phyloP scores from a whole-genome alignment of 2,797 vertebrate genomes.

The Poecilia picta region DNA sequence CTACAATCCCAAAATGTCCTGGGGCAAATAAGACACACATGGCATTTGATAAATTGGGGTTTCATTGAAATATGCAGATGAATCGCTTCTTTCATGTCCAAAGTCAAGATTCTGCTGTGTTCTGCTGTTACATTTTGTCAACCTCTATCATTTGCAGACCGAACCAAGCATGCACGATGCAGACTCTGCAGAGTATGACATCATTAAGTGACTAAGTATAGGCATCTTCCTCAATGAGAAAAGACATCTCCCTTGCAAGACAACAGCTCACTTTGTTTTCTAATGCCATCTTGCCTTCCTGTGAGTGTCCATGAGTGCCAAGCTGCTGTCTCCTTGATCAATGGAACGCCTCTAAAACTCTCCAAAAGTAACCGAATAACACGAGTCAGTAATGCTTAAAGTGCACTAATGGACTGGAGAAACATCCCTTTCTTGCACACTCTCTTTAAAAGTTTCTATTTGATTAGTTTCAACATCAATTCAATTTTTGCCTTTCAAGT shows the following conservation, averaged over 20 bases:
- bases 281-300: conserved; percentile 40
- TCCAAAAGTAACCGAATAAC: conserved; percentile 69
- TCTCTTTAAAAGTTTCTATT: conserved; percentile 48
- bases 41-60: conserved; percentile 37
- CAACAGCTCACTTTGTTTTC: conserved; percentile 33
- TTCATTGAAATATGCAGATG: conserved; percentile 28
- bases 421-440: conserved; percentile 51
- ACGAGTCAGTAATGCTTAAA: conserved; percentile 54
- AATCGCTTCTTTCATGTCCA: conserved; percentile 18
- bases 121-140: conserved; percentile 16
- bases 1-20: conserved; percentile 38
- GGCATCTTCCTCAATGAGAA: conserved; percentile 22
- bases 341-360: conserved; percentile 61
- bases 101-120: conserved; percentile 18
- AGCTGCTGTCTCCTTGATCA: conserved; percentile 58
- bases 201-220: conserved; percentile 33
- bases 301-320: conserved; percentile 59
- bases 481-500: conserved; percentile 54
- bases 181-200: conserved; percentile 40
- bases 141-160: conserved; percentile 22
- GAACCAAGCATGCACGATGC: conserved; percentile 24
- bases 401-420: conserved; percentile 70
- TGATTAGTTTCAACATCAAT: conserved; percentile 65
- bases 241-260: conserved; percentile 24
- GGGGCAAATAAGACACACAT: conserved; percentile 32